Evolutionary conservation across 64 coral and sea anemone genomes (phyloP).

Genomic region (Montipora sp.): DNA sequence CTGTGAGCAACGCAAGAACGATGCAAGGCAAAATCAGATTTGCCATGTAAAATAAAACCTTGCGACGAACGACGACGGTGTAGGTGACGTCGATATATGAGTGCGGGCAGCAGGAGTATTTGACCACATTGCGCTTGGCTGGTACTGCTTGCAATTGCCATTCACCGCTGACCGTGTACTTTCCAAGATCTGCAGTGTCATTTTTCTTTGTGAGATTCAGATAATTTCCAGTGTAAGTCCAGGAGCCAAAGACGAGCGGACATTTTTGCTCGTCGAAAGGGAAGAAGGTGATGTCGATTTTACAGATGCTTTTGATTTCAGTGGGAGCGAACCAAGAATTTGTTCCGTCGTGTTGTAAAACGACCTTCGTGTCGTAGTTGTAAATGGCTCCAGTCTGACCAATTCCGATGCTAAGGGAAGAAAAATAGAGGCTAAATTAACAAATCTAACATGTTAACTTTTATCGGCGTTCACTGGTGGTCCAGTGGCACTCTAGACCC

Average conservation of each 20-base stretch:
- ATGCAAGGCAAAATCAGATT: conserved; percentile 91
- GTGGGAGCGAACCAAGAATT: conserved; percentile 87
- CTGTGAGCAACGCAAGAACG: conserved; percentile 71
- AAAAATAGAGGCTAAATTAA: neutral
- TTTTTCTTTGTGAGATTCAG: conserved; percentile 73
- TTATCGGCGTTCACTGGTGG: no score
- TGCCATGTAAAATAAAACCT: conserved; percentile 86
- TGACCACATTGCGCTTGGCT: conserved; percentile 56
- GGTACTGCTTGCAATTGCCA: conserved; percentile 78
- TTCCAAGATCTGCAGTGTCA: conserved; percentile 72
- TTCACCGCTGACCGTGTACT: conserved; percentile 89
- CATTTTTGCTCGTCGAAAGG: conserved; percentile 92
- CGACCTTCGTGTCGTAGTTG: conserved; percentile 88
- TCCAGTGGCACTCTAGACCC: no score
- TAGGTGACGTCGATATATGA: conserved; percentile 91
- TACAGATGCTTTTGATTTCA: conserved; percentile 96
- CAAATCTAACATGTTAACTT: no score
- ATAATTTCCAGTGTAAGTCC: conserved; percentile 81
- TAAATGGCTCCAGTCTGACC: conserved; percentile 86
- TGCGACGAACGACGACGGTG: conserved; percentile 67
- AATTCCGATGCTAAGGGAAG: conserved; percentile 83
- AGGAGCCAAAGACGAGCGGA: conserved; percentile 86
- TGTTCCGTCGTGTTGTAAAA: conserved; percentile 60
- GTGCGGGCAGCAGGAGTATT: conserved; percentile 82
- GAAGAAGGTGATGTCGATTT: conserved; percentile 95